Percentiles rank a stretch among this genome's conserved stretches.
phyloP scores from a whole-genome alignment of 2,113 vertebrate species.

The Cariama cristata region DNA sequence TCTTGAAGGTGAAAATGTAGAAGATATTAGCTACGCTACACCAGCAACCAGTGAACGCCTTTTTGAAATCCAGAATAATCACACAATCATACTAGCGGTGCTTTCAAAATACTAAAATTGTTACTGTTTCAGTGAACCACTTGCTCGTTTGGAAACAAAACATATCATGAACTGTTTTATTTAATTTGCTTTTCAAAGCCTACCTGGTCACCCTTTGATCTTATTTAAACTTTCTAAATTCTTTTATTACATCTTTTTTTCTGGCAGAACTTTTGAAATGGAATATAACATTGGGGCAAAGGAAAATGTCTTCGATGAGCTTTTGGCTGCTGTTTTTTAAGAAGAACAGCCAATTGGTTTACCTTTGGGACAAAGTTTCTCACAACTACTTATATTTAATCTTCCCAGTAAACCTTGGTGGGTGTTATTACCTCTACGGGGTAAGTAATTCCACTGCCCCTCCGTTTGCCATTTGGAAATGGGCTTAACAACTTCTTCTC shows the following conservation, averaged over 20 bases:
- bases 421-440: background rate
- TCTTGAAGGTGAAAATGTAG: background rate
- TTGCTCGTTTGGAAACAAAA: background rate
- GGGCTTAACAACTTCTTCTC: background rate
- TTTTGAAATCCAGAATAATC: background rate
- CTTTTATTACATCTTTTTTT: background rate
- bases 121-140: background rate
- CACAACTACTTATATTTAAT: background rate
- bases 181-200: background rate
- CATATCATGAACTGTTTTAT: background rate
- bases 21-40: background rate
- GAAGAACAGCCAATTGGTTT: background rate
- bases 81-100: background rate
- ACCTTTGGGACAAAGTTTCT: background rate
- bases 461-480: background rate
- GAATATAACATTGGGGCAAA: background rate
- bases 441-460: background rate
- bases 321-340: background rate
- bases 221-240: background rate
- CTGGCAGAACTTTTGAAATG: background rate
- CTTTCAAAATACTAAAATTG: background rate
- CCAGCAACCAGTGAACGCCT: background rate
- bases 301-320: background rate
- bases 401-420: background rate
- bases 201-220: background rate